A percentile compares a stretch with the other conserved stretches of the same genome.
phyloP scores from a whole-genome alignment of 2,113 vertebrate species.

The Pachypanchax playfairii region DNA sequence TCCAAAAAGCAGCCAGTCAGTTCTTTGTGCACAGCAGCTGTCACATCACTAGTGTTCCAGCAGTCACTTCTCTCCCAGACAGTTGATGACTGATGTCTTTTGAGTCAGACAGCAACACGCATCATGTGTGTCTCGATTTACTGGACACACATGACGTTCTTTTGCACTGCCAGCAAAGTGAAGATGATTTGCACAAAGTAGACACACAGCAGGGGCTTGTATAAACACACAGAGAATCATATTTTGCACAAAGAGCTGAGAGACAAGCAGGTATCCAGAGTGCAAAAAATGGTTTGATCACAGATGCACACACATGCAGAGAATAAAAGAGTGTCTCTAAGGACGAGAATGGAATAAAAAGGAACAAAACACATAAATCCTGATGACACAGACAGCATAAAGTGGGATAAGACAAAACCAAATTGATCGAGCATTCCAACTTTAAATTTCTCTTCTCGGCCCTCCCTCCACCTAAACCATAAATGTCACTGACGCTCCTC shows the following conservation, averaged over 20 bases:
- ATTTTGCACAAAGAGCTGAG: neutral
- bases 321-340: neutral
- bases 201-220: neutral
- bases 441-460: conserved; percentile 20
- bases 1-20: neutral
- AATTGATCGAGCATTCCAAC: neutral
- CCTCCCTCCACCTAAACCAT: conserved; percentile 19
- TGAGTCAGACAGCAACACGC: neutral
- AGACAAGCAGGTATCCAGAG: neutral
- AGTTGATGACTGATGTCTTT: conserved; percentile 4
- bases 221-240: neutral
- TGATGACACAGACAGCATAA: neutral
- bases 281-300: neutral
- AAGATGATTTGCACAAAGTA: neutral
- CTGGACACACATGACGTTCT: conserved; percentile 8
- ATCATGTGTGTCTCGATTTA: conserved; percentile 4
- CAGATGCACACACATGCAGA: too few species aligned
- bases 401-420: conserved; percentile 9
- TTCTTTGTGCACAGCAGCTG: neutral
- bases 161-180: neutral
- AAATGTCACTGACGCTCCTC: conserved; percentile 37
- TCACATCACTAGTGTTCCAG: neutral
- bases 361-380: neutral
- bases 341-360: neutral
- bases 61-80: neutral